These are phyloP conservation scores for Liodrosophila aerea DNA, from an alignment of 2,888 invertebrate species.

Conservation along the genomic window DNA sequence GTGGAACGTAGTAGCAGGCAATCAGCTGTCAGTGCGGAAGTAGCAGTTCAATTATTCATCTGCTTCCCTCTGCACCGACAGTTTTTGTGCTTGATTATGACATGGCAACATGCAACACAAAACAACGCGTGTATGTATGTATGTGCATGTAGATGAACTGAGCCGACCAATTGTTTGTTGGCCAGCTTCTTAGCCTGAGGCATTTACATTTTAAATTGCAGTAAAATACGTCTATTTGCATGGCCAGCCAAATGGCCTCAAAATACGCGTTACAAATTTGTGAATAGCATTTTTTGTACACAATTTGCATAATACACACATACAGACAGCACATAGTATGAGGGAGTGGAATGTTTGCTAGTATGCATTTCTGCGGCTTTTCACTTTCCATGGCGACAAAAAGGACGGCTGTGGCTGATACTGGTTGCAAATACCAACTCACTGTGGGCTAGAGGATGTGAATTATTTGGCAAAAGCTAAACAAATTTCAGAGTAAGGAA, in stretches of 20 bases:
- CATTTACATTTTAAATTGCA: conserved; percentile 78
- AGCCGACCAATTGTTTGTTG: conserved; percentile 34
- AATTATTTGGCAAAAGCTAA: too few species aligned
- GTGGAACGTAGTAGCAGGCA: conserved; percentile 39
- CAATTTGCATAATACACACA: conserved; percentile 48
- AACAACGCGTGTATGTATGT: conserved; percentile 23
- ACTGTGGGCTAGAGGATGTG: too few species aligned
- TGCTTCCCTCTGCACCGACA: not conserved
- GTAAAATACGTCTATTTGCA: conserved; percentile 63
- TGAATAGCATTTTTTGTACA: conserved; percentile 45
- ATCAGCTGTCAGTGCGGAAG: conserved; percentile 70
- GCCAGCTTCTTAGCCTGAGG: conserved; percentile 63
- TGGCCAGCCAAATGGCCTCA: conserved; percentile 52
- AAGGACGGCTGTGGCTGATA: conserved; percentile 28
- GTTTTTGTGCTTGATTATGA: conserved; percentile 47
- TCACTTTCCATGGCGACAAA: conserved; percentile 33
- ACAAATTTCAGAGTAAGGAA: too few species aligned
- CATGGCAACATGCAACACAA: conserved; percentile 40
- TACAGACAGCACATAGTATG: not conserved
- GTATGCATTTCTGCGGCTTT: conserved; percentile 57
- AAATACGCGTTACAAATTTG: conserved; percentile 57
- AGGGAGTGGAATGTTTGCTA: conserved; percentile 19
- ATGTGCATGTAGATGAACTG: conserved; percentile 1
- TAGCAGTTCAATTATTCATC: conserved; percentile 74
- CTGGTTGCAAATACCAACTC: not conserved